Evolutionary conservation across 1,140 invertebrate genomes (phyloP), one percentile per base, ranked within the genome.

Genomic region (Drosophila malerkotliana): DNA sequence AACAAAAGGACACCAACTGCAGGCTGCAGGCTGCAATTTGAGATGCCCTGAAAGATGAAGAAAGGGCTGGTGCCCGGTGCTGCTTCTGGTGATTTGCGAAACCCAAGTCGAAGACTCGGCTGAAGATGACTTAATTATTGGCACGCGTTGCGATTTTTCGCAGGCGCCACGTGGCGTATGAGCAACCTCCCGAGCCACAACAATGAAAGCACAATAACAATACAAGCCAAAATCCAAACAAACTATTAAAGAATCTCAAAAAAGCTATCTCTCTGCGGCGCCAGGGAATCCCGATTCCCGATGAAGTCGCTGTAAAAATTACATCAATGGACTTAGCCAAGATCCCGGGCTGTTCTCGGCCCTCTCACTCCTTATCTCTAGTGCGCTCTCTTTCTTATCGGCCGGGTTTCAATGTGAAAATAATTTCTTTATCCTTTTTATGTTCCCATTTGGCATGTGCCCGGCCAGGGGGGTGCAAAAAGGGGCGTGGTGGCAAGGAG

Each of bases 401-500:
- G 55, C 61, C 77, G 77, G 66, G 85, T 78, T 85, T 81, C 77
- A 90, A 91, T 90, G 90, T 73, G 90, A 91, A 91, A 91, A 91
- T 91, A 91, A 91, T 91, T 91, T 91, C 90, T 91, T 91, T 91
- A 91, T 91, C 90, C 90, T 83, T 91, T 91, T 91, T 91, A 91
- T 91, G 83, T 89, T 83, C 73, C 85, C 90, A 91, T 91, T 91
- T 91, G 90, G 83, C 90, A 88, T 91, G 90, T 90, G 90, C 71
- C 72, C 59, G 59, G 52, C 34, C 18, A 7, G 37, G 28, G 26
- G 26, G 28, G 8, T 14, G 26, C 30, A 14, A 41, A 34, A 41
- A 45, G 44, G 48, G 72, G 63, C 41, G 58, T 47, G 60, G 47
- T 28, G 21, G 15, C 8, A 60, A 51, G 49, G 28, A 24, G 47